phyloP scores from a whole-genome alignment of 2,797 vertebrate species.

The Sparidentex hasta region DNA sequence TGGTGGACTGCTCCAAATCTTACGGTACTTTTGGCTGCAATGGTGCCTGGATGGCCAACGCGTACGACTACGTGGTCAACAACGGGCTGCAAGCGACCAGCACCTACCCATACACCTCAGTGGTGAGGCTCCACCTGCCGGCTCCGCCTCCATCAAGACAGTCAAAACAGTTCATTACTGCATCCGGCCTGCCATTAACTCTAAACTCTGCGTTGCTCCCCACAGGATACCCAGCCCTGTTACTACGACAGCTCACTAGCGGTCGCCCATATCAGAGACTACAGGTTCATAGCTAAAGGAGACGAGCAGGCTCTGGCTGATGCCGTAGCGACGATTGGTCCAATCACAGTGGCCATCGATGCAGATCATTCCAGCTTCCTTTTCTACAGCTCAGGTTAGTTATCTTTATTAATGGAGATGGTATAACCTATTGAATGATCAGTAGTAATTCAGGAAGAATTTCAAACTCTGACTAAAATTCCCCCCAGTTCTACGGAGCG shows the following conservation, averaged over 20 bases:
- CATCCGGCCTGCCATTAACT: background rate
- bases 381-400: constrained; percentile 87
- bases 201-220: background rate
- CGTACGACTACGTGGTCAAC: constrained; percentile 86
- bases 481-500: background rate
- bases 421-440: background rate
- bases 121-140: constrained; percentile 79
- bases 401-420: background rate
- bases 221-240: constrained; percentile 85
- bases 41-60: constrained; percentile 88
- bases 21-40: constrained; percentile 86
- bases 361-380: constrained; percentile 86
- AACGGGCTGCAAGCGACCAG: constrained; percentile 90
- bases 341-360: constrained; percentile 86
- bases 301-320: constrained; percentile 86
- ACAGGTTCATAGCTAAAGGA: constrained; percentile 84
- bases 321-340: constrained; percentile 85
- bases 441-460: too few relatives aligned
- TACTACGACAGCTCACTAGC: constrained; percentile 80
- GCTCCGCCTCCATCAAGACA: background rate
- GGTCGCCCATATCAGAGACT: constrained; percentile 84
- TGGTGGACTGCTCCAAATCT: constrained; percentile 86
- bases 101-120: constrained; percentile 91
- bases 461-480: too few relatives aligned
- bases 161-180: background rate